Evolutionary conservation across 2,797 vertebrate species (phyloP).

Genomic region (Malacoctenus gilli): DNA sequence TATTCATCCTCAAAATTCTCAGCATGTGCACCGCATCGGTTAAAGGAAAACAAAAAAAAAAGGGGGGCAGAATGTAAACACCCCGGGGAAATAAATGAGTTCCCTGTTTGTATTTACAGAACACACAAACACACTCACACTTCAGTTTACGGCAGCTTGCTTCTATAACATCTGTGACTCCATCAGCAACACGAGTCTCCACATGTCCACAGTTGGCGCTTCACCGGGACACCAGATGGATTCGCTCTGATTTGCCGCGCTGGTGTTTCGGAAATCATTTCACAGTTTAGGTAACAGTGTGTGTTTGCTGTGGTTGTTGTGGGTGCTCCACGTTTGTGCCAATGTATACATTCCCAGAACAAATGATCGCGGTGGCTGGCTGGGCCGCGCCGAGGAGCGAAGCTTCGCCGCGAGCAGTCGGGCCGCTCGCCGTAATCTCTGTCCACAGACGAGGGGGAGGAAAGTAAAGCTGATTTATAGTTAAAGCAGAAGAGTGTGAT

Average conservation of each 20-base stretch:
- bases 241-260: neutral
- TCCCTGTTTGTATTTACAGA: neutral
- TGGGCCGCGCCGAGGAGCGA: neutral
- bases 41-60: neutral
- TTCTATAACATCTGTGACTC: neutral
- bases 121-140: neutral
- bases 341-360: neutral
- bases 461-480: neutral
- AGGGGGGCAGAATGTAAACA: neutral
- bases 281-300: neutral
- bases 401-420: neutral
- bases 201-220: neutral
- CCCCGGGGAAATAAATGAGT: neutral
- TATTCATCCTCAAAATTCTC: no score
- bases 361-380: neutral
- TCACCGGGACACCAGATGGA: neutral
- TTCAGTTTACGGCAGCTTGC: neutral
- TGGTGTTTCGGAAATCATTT: neutral
- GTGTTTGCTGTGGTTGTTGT: neutral
- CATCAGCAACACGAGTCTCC: neutral
- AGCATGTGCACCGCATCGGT: neutral
- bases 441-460: neutral
- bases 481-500: slow-evolving; percentile 2
- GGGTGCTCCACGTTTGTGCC: neutral
- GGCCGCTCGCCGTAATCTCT: slow-evolving; percentile 9